phyloP scores from a whole-genome alignment of 1,140 invertebrate genomes.

The Drosophila rhopaloa region DNA sequence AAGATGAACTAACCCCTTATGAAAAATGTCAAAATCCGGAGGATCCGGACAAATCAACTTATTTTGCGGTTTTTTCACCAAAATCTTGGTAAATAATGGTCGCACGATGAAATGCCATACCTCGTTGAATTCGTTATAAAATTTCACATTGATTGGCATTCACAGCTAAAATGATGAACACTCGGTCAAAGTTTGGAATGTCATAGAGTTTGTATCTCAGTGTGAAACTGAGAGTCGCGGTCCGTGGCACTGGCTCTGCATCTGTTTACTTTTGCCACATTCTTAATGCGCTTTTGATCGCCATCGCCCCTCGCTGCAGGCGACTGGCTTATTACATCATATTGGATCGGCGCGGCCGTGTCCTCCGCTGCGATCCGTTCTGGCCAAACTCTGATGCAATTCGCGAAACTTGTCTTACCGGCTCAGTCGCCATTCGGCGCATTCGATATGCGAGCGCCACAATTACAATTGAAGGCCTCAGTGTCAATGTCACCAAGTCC shows the following conservation, averaged over 20 bases:
- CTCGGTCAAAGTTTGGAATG: too few species aligned
- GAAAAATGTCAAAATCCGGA: too few species aligned
- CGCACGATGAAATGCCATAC: too few species aligned
- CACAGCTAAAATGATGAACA: too few species aligned
- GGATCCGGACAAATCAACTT: too few species aligned
- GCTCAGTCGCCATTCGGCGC: slow-evolving; percentile 64
- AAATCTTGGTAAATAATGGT: too few species aligned
- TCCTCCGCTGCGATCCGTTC: slow-evolving; percentile 29
- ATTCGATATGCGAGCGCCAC: slow-evolving; percentile 80
- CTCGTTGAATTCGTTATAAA: too few species aligned
- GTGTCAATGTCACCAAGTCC: slow-evolving; percentile 74
- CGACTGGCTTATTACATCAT: slow-evolving; percentile 70
- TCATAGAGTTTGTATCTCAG: not conserved
- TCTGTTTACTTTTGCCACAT: slow-evolving; percentile 43
- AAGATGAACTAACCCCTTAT: too few species aligned
- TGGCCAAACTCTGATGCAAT: slow-evolving; percentile 69
- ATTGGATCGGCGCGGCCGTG: slow-evolving; percentile 42
- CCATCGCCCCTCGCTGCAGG: slow-evolving; percentile 14
- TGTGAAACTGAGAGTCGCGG: slow-evolving; percentile 14
- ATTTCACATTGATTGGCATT: too few species aligned
- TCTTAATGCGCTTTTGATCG: slow-evolving; percentile 67
- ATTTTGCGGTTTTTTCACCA: too few species aligned
- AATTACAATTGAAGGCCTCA: slow-evolving; percentile 80
- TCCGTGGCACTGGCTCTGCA: slow-evolving; percentile 5
- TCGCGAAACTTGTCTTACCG: slow-evolving; percentile 79